Evolutionary conservation across 2,888 invertebrate species (phyloP).

Genomic region (Loripinus fragilis): DNA sequence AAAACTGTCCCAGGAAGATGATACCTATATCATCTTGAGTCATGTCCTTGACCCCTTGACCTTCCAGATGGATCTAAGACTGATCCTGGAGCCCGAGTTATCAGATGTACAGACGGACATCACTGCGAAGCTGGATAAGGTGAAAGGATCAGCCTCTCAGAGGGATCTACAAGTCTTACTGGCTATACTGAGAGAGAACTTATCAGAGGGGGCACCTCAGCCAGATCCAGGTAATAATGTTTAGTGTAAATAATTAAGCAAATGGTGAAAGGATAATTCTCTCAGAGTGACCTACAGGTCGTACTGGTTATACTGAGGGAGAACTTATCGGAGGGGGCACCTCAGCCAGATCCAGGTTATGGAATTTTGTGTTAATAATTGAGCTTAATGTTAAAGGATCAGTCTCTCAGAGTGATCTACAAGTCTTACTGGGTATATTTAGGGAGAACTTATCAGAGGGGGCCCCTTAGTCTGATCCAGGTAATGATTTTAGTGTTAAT

Average conservation of each 20-base stretch:
- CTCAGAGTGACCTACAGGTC: conserved; percentile 90
- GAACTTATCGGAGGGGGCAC: conserved; percentile 86
- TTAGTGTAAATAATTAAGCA: no score
- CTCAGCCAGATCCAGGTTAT: conserved; percentile 71
- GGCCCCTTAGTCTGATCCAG: conserved; percentile 70
- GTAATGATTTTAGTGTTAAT: no score
- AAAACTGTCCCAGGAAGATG: conserved; percentile 81
- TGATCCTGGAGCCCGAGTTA: conserved; percentile 85
- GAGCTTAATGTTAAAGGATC: conserved; percentile 86
- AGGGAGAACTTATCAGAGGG: conserved; percentile 88
- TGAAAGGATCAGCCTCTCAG: conserved; percentile 88
- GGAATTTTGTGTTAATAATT: no score
- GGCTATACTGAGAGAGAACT: conserved; percentile 89
- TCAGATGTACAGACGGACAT: conserved; percentile 86
- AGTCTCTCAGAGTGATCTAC: conserved; percentile 90
- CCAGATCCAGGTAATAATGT: conserved; percentile 64
- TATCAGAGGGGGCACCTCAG: conserved; percentile 84
- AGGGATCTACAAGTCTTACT: conserved; percentile 89
- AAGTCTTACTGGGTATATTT: conserved; percentile 89
- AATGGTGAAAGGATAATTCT: conserved; percentile 86
- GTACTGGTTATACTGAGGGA: conserved; percentile 89
- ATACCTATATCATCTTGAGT: conserved; percentile 89
- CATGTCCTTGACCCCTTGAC: conserved; percentile 90
- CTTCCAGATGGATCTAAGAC: conserved; percentile 89
- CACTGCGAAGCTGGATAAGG: conserved; percentile 87